Conservation (phyloP, 2,888 invertebrate species). For the Cantharis lateralis region DNA sequence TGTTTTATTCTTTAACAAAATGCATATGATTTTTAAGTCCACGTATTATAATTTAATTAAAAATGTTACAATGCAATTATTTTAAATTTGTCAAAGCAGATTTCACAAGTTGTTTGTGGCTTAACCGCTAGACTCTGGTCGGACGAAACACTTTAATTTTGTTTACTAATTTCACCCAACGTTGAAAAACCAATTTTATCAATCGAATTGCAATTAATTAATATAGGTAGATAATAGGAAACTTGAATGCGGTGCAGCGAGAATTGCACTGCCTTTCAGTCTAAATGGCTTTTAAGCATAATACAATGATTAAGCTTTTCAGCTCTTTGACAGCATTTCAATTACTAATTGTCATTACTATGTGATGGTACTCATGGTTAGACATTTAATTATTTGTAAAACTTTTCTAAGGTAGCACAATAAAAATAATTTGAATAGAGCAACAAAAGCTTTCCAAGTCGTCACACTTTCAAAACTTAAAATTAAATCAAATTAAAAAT, state of each 20-base stretch:
- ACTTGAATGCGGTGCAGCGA: neutral
- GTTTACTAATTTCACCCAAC: neutral
- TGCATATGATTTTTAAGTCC: neutral
- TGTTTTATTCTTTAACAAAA: constrained; percentile 12
- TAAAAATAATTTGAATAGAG: neutral
- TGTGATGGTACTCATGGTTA: neutral
- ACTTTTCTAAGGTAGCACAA: no score
- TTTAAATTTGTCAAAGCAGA: neutral
- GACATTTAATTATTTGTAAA: neutral
- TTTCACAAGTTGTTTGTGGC: neutral
- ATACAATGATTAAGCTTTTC: neutral
- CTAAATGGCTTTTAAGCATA: neutral
- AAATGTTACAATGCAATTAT: neutral
- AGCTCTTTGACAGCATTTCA: neutral
- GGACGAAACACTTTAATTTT: neutral
- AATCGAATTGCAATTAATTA: neutral
- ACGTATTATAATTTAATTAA: neutral
- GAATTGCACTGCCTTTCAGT: neutral
- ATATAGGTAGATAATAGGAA: neutral
- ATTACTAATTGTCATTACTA: neutral
- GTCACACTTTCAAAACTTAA: neutral
- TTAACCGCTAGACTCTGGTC: neutral
- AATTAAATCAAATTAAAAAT: neutral
- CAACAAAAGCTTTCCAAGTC: neutral
- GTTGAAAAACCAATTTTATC: neutral